Evolutionary conservation across 2,113 vertebrate species (phyloP).

Genomic region (Setophaga kirtlandii): DNA sequence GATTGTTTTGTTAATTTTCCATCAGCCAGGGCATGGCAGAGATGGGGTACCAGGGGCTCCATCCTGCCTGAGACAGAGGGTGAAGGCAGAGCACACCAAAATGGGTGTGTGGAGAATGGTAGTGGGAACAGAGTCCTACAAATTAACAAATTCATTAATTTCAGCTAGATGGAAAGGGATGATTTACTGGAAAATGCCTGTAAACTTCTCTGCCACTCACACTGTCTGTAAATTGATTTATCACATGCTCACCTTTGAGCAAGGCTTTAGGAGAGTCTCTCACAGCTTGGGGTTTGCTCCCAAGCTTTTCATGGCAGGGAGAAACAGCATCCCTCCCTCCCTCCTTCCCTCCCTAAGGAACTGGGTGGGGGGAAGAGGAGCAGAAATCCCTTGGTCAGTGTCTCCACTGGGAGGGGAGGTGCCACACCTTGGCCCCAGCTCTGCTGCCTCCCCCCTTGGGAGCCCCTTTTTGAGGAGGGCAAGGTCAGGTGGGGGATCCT

Average conservation of each 20-base stretch:
- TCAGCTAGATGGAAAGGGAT: not conserved
- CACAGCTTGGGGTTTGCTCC: not conserved
- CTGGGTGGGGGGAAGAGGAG: fast-evolving
- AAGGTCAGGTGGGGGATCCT: not conserved
- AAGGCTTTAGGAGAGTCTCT: not conserved
- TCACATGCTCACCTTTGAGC: not conserved
- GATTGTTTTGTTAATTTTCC: not conserved
- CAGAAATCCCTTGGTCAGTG: fast-evolving
- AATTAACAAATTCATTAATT: not conserved
- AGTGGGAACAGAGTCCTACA: not conserved
- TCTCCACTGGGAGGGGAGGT: not conserved
- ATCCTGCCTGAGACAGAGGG: not conserved
- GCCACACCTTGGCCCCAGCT: not conserved
- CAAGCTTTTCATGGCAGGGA: not conserved
- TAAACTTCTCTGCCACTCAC: not conserved
- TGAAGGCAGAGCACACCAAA: not conserved
- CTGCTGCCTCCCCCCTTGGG: fast-evolving
- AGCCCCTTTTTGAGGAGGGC: not conserved
- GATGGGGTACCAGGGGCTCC: not conserved
- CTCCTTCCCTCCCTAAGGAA: not conserved
- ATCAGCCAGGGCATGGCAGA: not conserved
- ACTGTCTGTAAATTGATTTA: not conserved
- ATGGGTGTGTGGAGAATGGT: not conserved
- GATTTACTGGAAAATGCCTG: not conserved
- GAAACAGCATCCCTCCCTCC: not conserved